Conservation (phyloP, 1,140 invertebrate species). For the Ectropis grisescens region DNA sequence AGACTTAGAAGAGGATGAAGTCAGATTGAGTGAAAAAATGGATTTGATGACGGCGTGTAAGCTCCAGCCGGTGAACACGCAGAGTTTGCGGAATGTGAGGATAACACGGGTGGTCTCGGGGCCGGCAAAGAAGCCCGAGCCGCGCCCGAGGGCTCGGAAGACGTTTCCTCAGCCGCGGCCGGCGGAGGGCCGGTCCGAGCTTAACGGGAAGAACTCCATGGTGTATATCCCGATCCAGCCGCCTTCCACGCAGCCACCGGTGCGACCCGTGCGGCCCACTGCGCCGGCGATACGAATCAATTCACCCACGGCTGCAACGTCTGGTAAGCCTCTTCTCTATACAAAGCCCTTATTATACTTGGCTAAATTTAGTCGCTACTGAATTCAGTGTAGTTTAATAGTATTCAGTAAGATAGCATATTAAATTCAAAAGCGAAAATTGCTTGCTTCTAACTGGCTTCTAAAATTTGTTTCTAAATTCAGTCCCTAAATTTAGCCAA, state of each 20-base stretch:
- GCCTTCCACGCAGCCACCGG: conserved; percentile 37
- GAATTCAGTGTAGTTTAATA: no score
- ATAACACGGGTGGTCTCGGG: conserved; percentile 44
- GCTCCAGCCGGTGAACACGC: conserved; percentile 34
- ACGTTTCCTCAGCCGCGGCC: conserved; percentile 48
- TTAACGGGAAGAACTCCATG: conserved; percentile 60
- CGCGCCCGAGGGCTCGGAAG: conserved; percentile 39
- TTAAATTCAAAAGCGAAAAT: no score
- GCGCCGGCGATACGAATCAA: conserved; percentile 11
- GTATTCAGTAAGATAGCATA: no score
- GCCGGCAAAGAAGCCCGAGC: conserved; percentile 23
- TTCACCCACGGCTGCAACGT: no score
- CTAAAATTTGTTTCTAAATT: no score
- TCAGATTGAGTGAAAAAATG: conserved; percentile 43
- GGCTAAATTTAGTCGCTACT: no score
- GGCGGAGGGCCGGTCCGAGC: conserved; percentile 35
- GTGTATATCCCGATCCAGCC: conserved; percentile 63
- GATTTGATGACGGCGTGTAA: conserved; percentile 52
- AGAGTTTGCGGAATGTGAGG: conserved; percentile 39
- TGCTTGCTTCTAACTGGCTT: no score
- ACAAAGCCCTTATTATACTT: no score
- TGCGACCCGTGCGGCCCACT: conserved; percentile 18
- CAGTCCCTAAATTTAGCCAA: no score
- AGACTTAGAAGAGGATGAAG: conserved; percentile 49
- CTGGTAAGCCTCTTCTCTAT: conserved; percentile 2